phyloP scores from a whole-genome alignment of 1,140 invertebrate species.

The Phortica variegata region DNA sequence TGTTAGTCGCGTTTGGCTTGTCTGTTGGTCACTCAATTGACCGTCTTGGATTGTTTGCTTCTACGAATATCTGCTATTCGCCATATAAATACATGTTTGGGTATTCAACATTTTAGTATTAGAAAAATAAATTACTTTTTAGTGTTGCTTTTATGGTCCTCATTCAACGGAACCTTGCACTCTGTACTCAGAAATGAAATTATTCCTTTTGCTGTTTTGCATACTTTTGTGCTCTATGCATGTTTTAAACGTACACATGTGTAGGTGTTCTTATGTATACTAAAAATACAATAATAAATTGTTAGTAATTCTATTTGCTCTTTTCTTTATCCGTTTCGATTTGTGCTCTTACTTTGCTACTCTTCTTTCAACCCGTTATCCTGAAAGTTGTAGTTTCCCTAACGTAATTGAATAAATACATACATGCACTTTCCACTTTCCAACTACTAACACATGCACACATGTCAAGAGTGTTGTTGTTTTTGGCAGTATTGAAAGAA shows the following conservation, averaged over 20 bases:
- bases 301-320: slow-evolving; percentile 51
- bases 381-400: not conserved
- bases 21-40: slow-evolving; percentile 52
- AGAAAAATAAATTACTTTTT: slow-evolving; percentile 55
- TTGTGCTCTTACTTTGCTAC: slow-evolving; percentile 2
- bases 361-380: not conserved
- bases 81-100: no score
- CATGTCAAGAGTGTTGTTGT: slow-evolving; percentile 3
- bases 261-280: slow-evolving; percentile 7
- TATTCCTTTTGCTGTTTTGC: slow-evolving; percentile 44
- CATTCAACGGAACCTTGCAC: slow-evolving; percentile 17
- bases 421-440: slow-evolving; percentile 25
- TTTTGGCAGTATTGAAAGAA: not conserved
- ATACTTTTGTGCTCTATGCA: slow-evolving; percentile 31
- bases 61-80: slow-evolving; percentile 33
- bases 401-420: slow-evolving; percentile 53
- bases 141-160: slow-evolving; percentile 53
- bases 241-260: not conserved
- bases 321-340: slow-evolving; percentile 53
- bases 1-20: slow-evolving; percentile 38
- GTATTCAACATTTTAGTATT: slow-evolving; percentile 44
- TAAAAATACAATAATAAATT: slow-evolving; percentile 51
- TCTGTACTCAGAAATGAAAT: slow-evolving; percentile 41
- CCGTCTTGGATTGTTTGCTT: slow-evolving; percentile 51
- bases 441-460: slow-evolving; percentile 18